Percentiles rank a stretch among this genome's conserved stretches.
phyloP scores from a whole-genome alignment of 2,888 invertebrate species.

The Andrena camellia region DNA sequence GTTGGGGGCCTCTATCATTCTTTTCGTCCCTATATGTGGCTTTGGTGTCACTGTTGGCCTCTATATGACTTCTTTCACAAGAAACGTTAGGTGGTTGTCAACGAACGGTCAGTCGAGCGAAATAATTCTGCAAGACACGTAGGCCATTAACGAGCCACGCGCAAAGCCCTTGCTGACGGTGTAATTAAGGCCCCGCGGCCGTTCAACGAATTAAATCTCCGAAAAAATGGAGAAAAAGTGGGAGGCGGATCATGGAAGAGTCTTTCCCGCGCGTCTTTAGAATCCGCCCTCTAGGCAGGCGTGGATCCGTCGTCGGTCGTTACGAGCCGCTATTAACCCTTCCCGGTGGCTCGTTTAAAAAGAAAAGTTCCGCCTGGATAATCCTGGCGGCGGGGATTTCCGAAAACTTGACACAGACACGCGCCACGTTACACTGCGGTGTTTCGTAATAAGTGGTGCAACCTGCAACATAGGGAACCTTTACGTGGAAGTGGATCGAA shows the following conservation, averaged over 20 bases:
- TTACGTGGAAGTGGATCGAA: too few relatives aligned
- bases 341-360: slow-evolving; percentile 6
- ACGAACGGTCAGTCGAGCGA: too few relatives aligned
- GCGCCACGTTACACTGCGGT: neutral
- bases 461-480: too few relatives aligned
- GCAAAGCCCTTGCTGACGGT: neutral
- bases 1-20: too few relatives aligned
- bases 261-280: slow-evolving; percentile 1
- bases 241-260: neutral
- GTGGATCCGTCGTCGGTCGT: slow-evolving; percentile 29
- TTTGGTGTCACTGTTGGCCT: too few relatives aligned
- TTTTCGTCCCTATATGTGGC: too few relatives aligned
- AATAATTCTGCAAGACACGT: neutral
- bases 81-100: too few relatives aligned
- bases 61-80: too few relatives aligned
- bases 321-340: slow-evolving; percentile 30
- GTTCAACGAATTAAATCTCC: slow-evolving; percentile 29
- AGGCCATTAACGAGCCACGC: slow-evolving; percentile 21
- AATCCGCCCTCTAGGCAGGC: slow-evolving; percentile 2
- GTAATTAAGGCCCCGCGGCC: slow-evolving; percentile 13
- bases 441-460: too few relatives aligned
- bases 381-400: neutral
- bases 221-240: slow-evolving; percentile 12
- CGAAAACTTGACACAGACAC: neutral
- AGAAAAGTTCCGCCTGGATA: slow-evolving; percentile 6